These are phyloP conservation scores for Crocodylus rhombifer DNA, from an alignment of 2,797 vertebrate genomes.

Conservation along the genomic window DNA sequence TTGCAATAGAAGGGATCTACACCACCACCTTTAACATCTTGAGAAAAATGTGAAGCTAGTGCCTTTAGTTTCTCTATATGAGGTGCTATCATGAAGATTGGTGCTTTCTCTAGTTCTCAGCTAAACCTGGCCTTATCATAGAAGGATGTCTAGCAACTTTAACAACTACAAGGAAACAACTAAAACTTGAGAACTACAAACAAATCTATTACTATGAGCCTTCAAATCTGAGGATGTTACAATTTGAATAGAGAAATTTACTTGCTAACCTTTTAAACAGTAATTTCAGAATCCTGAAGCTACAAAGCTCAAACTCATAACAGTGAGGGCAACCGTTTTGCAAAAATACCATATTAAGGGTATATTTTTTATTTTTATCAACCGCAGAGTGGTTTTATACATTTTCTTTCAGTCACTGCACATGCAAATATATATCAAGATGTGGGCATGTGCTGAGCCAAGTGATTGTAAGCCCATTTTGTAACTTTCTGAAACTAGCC, in stretches of 20 bases:
- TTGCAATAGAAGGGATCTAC: background rate
- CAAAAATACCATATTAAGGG: fast-evolving
- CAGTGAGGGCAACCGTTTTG: background rate
- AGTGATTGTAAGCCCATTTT: background rate
- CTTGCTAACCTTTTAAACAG: too few species aligned
- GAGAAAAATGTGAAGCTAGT: background rate
- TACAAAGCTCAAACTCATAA: background rate
- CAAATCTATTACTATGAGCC: too few species aligned
- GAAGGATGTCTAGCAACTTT: too few species aligned
- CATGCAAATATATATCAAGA: fast-evolving
- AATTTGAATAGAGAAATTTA: too few species aligned
- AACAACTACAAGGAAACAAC: too few species aligned
- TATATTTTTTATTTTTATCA: background rate
- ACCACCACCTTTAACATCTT: background rate
- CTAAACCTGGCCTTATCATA: too few species aligned
- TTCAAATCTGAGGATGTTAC: too few species aligned
- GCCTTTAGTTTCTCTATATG: background rate
- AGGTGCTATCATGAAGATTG: background rate
- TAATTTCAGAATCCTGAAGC: too few species aligned
- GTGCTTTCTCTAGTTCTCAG: too few species aligned
- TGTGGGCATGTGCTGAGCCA: fast-evolving
- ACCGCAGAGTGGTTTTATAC: background rate
- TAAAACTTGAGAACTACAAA: too few species aligned
- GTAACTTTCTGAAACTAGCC: background rate
- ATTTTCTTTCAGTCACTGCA: background rate